Conservation (phyloP, 2,888 invertebrate species). For the Embidobia sp. region DNA sequence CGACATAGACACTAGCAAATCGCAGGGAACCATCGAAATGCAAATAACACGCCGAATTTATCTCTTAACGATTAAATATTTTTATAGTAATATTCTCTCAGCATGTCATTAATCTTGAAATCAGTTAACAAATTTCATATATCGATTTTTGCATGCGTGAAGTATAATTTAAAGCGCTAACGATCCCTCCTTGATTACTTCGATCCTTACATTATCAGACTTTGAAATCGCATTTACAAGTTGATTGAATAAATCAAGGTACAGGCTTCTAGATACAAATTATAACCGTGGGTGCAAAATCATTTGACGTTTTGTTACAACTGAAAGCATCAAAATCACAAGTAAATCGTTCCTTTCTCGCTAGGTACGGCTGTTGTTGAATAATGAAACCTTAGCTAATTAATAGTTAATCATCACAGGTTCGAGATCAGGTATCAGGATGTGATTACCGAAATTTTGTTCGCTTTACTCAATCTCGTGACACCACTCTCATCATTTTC, state of each 20-base stretch:
- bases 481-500: conserved; percentile 8
- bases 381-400: conserved; percentile 68
- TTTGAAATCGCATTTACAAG: conserved; percentile 32
- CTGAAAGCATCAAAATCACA: conserved; percentile 28
- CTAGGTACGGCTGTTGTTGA: conserved; percentile 67
- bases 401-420: conserved; percentile 73
- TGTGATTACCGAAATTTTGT: conserved; percentile 66
- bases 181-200: conserved; percentile 4
- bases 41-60: conserved; percentile 17
- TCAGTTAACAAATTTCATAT: conserved; percentile 31
- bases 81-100: conserved; percentile 19
- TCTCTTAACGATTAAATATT: conserved; percentile 23
- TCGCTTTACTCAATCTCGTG: conserved; percentile 50
- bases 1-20: no score
- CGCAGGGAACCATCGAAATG: no score
- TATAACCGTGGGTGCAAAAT: no score
- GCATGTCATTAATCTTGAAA: conserved; percentile 20
- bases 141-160: conserved; percentile 55
- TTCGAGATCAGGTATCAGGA: conserved; percentile 73
- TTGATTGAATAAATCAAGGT: neutral
- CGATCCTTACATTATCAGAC: conserved; percentile 38
- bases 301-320: conserved; percentile 8
- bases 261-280: neutral
- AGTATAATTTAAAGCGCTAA: conserved; percentile 40
- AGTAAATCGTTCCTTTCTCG: conserved; percentile 32